A percentile compares a stretch with the other conserved stretches of the same genome.
phyloP scores from a whole-genome alignment of 2,888 invertebrate species.

The Mythimna ferrago region DNA sequence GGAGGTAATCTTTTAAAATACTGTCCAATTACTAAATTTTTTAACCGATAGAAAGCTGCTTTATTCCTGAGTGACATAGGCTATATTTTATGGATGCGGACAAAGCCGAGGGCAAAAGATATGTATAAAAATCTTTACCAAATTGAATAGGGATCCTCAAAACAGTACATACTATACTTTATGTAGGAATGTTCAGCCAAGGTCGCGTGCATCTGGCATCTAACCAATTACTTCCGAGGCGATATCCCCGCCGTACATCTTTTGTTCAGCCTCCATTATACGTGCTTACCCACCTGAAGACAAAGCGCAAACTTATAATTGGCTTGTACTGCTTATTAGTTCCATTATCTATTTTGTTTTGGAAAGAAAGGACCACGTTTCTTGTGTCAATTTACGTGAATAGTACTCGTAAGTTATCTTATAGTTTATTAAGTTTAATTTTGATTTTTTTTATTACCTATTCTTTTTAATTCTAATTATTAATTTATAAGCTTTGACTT shows the following conservation, averaged over 20 bases:
- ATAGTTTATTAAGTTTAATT: no score
- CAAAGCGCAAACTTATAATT: slow-evolving; percentile 46
- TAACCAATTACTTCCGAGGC: slow-evolving; percentile 49
- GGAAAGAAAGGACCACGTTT: not conserved
- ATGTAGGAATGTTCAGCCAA: not conserved
- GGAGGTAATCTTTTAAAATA: no score
- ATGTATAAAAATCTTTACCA: not conserved
- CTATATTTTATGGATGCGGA: no score
- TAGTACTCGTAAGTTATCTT: no score
- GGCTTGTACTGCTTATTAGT: slow-evolving; percentile 18
- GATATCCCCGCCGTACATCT: slow-evolving; percentile 43
- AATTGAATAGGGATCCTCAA: no score
- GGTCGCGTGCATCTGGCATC: slow-evolving; percentile 42
- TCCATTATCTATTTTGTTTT: slow-evolving; percentile 5
- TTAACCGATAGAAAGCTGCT: no score
- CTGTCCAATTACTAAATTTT: no score
- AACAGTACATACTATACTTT: not conserved
- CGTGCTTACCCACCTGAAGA: slow-evolving; percentile 30
- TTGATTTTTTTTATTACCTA: no score
- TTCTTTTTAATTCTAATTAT: no score
- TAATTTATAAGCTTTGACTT: no score
- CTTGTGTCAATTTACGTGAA: not conserved
- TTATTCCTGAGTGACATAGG: no score
- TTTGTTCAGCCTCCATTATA: slow-evolving; percentile 35
- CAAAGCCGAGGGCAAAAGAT: no score